phyloP scores from a whole-genome alignment of 2,888 invertebrate genomes.

The Melikaiella ostensackeni region DNA sequence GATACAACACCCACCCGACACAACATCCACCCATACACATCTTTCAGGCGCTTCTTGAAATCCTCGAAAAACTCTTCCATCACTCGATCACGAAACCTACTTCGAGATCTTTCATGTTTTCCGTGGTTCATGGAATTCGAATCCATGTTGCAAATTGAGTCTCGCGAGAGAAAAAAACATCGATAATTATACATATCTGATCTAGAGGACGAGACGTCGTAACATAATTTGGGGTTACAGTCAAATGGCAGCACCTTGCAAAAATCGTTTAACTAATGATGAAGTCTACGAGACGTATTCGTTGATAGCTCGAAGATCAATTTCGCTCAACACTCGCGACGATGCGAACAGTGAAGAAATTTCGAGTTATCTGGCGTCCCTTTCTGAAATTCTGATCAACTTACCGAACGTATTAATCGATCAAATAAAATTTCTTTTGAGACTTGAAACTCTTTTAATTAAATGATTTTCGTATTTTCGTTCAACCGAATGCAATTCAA shows the following conservation, averaged over 20 bases:
- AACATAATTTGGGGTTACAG: slow-evolving; percentile 82
- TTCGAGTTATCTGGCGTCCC: slow-evolving; percentile 78
- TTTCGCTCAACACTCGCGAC: slow-evolving; percentile 68
- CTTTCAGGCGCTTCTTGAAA: too few relatives aligned
- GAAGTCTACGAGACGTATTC: slow-evolving; percentile 76
- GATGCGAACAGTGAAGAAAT: slow-evolving; percentile 76
- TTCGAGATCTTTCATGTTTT: too few relatives aligned
- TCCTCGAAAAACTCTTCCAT: neutral
- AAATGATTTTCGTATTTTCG: slow-evolving; percentile 78
- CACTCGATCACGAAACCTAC: too few relatives aligned
- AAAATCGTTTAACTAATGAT: slow-evolving; percentile 72
- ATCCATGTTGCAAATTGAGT: too few relatives aligned
- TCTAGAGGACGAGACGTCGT: too few relatives aligned
- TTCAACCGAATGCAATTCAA: slow-evolving; percentile 72
- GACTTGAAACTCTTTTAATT: slow-evolving; percentile 77
- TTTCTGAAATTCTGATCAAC: slow-evolving; percentile 78
- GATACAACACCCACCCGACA: too few relatives aligned
- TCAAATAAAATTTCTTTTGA: slow-evolving; percentile 77
- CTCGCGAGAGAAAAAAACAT: too few relatives aligned
- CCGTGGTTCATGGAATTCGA: too few relatives aligned
- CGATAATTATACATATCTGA: too few relatives aligned
- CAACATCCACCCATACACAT: too few relatives aligned
- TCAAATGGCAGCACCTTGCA: slow-evolving; percentile 79
- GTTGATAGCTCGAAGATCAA: slow-evolving; percentile 76
- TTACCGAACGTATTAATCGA: slow-evolving; percentile 71